These are phyloP conservation scores for Dioctria rufipes DNA, from an alignment of 2,888 invertebrate genomes.

Conservation along the genomic window DNA sequence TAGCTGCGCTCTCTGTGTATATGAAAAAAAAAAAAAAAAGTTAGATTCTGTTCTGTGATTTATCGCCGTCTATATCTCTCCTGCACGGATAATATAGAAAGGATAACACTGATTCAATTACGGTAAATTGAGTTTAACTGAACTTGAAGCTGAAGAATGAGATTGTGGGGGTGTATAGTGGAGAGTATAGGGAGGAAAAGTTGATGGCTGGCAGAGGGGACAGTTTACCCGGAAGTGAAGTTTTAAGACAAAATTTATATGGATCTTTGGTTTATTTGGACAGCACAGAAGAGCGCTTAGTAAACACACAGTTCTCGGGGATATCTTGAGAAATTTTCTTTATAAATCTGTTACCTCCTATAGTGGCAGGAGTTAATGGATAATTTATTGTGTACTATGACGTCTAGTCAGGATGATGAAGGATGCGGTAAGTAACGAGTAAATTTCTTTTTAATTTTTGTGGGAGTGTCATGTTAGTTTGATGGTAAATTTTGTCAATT, in stretches of 20 bases:
- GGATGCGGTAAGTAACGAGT: constrained; percentile 30
- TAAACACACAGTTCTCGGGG: background rate
- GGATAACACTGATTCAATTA: constrained; percentile 58
- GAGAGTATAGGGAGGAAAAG: background rate
- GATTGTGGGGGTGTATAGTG: background rate
- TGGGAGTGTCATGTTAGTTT: no score
- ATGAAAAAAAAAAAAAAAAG: background rate
- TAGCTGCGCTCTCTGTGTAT: background rate
- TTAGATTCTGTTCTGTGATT: constrained; percentile 14
- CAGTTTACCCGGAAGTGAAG: constrained; percentile 17
- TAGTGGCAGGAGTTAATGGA: constrained; percentile 43
- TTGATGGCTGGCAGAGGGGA: constrained; percentile 6
- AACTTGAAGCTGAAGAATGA: constrained; percentile 29
- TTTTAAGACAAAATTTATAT: constrained; percentile 27
- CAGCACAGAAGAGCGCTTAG: background rate
- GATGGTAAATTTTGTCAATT: no score
- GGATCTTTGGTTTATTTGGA: constrained; percentile 21
- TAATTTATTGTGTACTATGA: constrained; percentile 33
- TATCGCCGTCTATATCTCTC: constrained; percentile 36
- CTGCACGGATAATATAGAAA: constrained; percentile 30
- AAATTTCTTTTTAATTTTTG: background rate
- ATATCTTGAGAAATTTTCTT: constrained; percentile 21
- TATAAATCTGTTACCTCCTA: background rate
- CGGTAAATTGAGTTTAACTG: constrained; percentile 57
- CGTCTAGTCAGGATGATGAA: background rate